A percentile compares a stretch with the other conserved stretches of the same genome.
These are phyloP conservation scores for Cyprinodon variegatus DNA, from an alignment of 2,113 vertebrate species.

Conservation along the genomic window DNA sequence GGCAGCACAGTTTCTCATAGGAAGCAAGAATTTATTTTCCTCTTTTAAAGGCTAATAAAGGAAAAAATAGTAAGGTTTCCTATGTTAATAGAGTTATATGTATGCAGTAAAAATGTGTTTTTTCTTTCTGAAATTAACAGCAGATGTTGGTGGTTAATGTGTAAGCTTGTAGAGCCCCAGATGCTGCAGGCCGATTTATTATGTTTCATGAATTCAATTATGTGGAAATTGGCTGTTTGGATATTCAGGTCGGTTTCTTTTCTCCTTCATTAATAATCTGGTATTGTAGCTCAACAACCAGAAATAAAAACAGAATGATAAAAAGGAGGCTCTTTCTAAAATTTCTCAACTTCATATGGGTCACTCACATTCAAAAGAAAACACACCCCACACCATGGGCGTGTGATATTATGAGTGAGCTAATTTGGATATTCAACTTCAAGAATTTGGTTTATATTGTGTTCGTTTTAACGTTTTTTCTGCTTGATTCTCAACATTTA, in stretches of 20 bases:
- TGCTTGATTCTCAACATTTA: no score
- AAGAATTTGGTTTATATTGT: no score
- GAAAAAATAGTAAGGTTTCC: no score
- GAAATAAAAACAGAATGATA: not conserved
- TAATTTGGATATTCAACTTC: no score
- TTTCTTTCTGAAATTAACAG: not conserved
- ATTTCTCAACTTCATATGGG: not conserved
- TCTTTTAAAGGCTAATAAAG: no score
- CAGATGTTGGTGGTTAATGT: not conserved
- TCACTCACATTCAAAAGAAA: not conserved
- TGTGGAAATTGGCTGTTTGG: not conserved
- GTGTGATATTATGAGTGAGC: no score
- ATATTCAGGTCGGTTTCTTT: not conserved
- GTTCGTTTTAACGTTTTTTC: no score
- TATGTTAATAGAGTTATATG: not conserved
- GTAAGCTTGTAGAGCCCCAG: not conserved
- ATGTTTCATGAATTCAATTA: not conserved
- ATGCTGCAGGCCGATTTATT: not conserved
- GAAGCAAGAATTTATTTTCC: not conserved
- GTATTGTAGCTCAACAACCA: not conserved
- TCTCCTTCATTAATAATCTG: not conserved
- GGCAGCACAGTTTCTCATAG: not conserved
- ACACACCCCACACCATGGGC: no score
- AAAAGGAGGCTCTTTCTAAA: not conserved
- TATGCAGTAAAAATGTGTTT: not conserved